Base-by-base conservation (phyloP, 2,113 vertebrate species). In the Hymenochirus boettgeri region DNA sequence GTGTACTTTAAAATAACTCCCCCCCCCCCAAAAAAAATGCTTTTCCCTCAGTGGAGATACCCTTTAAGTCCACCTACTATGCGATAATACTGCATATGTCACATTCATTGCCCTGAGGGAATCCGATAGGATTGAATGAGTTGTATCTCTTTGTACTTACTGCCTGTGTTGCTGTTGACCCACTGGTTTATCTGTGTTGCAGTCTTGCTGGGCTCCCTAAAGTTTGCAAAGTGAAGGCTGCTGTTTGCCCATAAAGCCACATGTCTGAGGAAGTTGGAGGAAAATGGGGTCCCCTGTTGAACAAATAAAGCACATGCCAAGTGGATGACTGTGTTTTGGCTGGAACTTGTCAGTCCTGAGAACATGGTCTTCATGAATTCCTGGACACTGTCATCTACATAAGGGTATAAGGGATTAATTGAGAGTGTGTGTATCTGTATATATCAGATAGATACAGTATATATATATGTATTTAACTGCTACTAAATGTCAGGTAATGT, bases 261-360 rank as follows among this genome's bases (percentile, higher is more conserved):
- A 0, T 52, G 73, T 10, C 85, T 81, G 0, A 80, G 39, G 0
- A 97, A 98, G 45, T 12, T 55, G 0, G 85, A 72, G 0, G 74
- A 86, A 10, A 96, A 79, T 2, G 75, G 77, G 0, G 82, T 79
- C 0, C 85, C 74, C 0, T 53, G 39, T 0, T 91, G 88, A 59
- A 93, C 58, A 0, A 91, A 83, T 1, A 97, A 71, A 6, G 86
- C 82, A 55, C 88, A 93, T 2, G 83, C 79, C 81, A 93, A 80
- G 58, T 82, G 88, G 39, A 89, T 79, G 57, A 60, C 59, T 0
- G 70, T 33, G 0, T 75, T 80, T 19, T 79, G 86, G 46, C 78
- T 85, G 63, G 70, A 79, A 65, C 82, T 83, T 2, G 59, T 61
- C 22, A 63, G 17, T 21, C 75, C 73, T 13, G 74, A 63, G 0